Conservation (phyloP, 2,888 invertebrate genomes). For the Andrena trimmerana region DNA sequence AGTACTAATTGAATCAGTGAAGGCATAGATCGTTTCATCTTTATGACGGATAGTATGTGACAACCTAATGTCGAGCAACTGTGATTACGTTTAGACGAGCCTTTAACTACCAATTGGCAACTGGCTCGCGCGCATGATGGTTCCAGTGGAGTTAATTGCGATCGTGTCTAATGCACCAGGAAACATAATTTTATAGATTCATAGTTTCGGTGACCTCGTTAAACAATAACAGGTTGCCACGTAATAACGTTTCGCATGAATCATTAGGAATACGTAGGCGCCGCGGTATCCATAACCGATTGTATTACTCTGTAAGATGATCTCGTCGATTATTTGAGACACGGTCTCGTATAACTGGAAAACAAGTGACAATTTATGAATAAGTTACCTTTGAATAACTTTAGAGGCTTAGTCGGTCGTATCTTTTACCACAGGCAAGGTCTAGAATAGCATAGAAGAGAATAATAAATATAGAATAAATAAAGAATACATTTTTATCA, state of each 20-base stretch:
- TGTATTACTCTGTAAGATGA: constrained; percentile 19
- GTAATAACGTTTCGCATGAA: constrained; percentile 42
- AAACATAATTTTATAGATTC: constrained; percentile 34
- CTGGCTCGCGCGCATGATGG: not conserved
- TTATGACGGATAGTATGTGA: not conserved
- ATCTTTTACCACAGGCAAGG: no score
- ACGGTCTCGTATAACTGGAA: not conserved
- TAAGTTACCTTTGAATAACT: not conserved
- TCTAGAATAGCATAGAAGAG: no score
- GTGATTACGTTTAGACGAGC: not conserved
- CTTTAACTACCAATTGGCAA: not conserved
- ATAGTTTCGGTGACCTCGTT: constrained; percentile 22
- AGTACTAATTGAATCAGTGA: constrained; percentile 19
- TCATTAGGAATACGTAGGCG: constrained; percentile 32
- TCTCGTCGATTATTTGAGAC: constrained; percentile 5
- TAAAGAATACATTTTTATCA: no score
- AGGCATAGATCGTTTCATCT: not conserved
- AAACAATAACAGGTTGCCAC: constrained; percentile 32
- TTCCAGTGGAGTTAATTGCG: not conserved
- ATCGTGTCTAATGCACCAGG: not conserved
- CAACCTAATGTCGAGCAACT: constrained; percentile 11
- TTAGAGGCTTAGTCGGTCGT: no score
- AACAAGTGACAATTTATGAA: not conserved
- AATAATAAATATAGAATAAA: no score
- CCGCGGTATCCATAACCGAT: constrained; percentile 17